Percentiles rank a stretch among this genome's conserved stretches.
phyloP scores from a whole-genome alignment of 2,797 vertebrate species.

The Clarias laeviceps region DNA sequence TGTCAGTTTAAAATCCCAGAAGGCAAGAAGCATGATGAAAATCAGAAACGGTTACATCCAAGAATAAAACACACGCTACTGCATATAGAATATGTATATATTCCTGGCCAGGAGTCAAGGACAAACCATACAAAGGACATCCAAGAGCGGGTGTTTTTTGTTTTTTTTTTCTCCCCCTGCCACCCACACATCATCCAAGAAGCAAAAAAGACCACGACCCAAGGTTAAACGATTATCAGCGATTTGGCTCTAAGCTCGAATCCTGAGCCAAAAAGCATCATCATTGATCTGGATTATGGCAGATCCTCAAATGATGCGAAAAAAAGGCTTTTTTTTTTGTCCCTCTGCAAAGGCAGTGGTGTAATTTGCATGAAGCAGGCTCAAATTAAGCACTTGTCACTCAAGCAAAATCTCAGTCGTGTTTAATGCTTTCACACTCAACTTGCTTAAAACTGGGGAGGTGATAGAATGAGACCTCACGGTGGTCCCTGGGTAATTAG shows the following conservation, averaged over 20 bases:
- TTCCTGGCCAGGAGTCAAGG: constrained; percentile 25
- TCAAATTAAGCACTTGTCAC: constrained; percentile 54
- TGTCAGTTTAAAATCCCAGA: not conserved
- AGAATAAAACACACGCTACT: not conserved
- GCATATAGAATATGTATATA: constrained; percentile 1
- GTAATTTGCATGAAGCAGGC: constrained; percentile 26
- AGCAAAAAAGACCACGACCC: constrained; percentile 18
- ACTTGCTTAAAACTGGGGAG: constrained; percentile 44
- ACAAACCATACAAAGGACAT: constrained; percentile 4
- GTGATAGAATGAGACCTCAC: constrained; percentile 37
- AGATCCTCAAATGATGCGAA: constrained; percentile 18
- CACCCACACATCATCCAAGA: not conserved
- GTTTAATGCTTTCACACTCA: constrained; percentile 55
- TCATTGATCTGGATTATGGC: constrained; percentile 43
- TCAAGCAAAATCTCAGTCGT: constrained; percentile 51
- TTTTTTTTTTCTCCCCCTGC: not conserved
- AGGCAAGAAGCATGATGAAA: not conserved
- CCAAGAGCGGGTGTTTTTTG: not conserved
- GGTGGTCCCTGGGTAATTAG: constrained; percentile 36
- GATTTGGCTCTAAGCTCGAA: not conserved
- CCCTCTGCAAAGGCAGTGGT: not conserved
- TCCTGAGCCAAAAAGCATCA: not conserved
- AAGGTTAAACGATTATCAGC: constrained; percentile 37
- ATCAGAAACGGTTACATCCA: not conserved
- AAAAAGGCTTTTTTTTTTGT: not conserved